Base-by-base conservation (phyloP, 2,888 invertebrate species). In the Isoperla grammatica region DNA sequence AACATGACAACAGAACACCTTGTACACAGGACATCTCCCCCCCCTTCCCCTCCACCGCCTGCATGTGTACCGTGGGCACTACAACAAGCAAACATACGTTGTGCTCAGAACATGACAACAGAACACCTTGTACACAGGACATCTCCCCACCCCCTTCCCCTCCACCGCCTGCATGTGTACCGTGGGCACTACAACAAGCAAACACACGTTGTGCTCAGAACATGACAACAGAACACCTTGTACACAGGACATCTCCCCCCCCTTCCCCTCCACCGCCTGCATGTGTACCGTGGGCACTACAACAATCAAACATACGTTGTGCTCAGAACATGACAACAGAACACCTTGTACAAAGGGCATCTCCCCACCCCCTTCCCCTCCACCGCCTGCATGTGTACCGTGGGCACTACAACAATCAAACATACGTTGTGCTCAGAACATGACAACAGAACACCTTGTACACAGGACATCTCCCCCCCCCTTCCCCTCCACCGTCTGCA, bases 1-100 rank as follows among this genome's bases (percentile, higher is more conserved):
- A n/a, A n/a, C n/a, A n/a, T n/a, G n/a, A n/a, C n/a, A n/a, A n/a
- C 92, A 93, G 75, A 93, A 86, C 64, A 93, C 91, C 89, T 93
- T 91, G 78, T 90, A 88, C 67, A 93, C 88, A 94, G 37, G 92
- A 90, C 72, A 93, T 81, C 76, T 88, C 88, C 62, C 91, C 90
- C 72, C 86, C 86, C 78, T 87, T 88, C 57, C 92, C 92, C 75
- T 92, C 90, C 66, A 93, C 90, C 23, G 90, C 91, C 75, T 90
- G 90, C 68, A 92, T 81, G 75, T 90, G 88, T 72, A 88, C 84
- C 66, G 90, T 84, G 69, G 87, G 82, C 63, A 88, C 88, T 80
- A 79, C 73, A 76, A 76, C 60, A 75, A 74, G 69, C 68, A 67
- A 69, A 63, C 53, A 17, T 19, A 43, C 43, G 17, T 9, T 13